Base-by-base conservation (phyloP, 2,113 vertebrate genomes). In the Nettapus auritus region DNA sequence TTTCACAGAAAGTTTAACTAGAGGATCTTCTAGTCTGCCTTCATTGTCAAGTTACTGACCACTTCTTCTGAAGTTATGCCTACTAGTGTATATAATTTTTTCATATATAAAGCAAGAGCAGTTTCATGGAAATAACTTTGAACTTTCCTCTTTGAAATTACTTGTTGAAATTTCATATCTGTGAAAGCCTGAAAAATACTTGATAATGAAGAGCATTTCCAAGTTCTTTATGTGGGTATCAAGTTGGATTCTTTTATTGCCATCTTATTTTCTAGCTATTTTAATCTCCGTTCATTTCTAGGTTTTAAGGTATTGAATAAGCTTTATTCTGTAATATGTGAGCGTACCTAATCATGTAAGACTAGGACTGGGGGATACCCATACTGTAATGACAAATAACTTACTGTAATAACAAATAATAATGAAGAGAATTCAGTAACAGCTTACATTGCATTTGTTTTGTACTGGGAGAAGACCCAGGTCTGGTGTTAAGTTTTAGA, bases 61-160 rank as follows among this genome's bases (percentile, higher is more conserved):
- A 7, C 8, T 29, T 85, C 44, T 85, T 82, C 80, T 16, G 46
- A 34, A 88, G 8, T 80, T 74, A 28, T 17, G 17, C 3, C 4
- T 77, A 2, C 6, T 53, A 23, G 3, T 57, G 9, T 52, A 88
- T 4, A 2, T 40, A 38, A 68, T 62, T 96, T 86, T 59, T 92
- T 52, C 16, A 8, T 6, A 13, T 1, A 2, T 86, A 57, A 50
- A 52, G 50, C 3, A 28, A 0, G 1, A 59, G 20, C 34, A 9
- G 0, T 53, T 81, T 74, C 38, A 42, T 92, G 29, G 80, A 63
- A 79, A 74, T 62, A 33, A 82, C 26, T 67, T 46, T 19, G 31
- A 22, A 50, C 44, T 8, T 8, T 82, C 11, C 28, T 71, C 34
- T 36, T 78, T 86, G 46, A 94, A 85, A 55, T 48, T 60, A 64